These are phyloP conservation scores for Andricus curvator DNA, from an alignment of 2,888 invertebrate genomes.

Conservation along the genomic window DNA sequence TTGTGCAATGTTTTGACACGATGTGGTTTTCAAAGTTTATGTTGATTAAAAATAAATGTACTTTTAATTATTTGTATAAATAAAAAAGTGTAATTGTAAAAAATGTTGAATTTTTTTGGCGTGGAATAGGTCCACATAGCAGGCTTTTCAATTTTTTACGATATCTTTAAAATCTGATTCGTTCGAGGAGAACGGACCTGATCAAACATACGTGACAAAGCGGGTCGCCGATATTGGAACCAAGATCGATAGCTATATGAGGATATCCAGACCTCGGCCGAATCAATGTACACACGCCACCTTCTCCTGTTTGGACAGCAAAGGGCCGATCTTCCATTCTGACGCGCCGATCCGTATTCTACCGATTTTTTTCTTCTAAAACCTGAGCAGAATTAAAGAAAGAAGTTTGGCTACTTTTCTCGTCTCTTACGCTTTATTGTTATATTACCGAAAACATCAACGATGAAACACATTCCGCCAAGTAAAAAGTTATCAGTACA, in stretches of 20 bases:
- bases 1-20: too few species aligned
- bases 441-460: too few species aligned
- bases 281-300: constrained; percentile 69
- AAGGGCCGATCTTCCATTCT: constrained; percentile 60
- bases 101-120: not conserved
- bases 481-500: too few species aligned
- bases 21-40: too few species aligned
- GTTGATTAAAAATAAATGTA: too few species aligned
- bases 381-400: not conserved
- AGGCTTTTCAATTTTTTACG: constrained; percentile 1
- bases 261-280: constrained; percentile 53
- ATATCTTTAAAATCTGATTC: constrained; percentile 20
- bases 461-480: too few species aligned
- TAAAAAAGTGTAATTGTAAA: too few species aligned
- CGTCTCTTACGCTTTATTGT: too few species aligned
- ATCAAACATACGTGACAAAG: constrained; percentile 72
- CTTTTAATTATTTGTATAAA: too few species aligned
- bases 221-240: constrained; percentile 68
- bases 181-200: constrained; percentile 54
- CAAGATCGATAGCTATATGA: constrained; percentile 52
- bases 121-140: not conserved
- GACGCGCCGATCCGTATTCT: constrained; percentile 60
- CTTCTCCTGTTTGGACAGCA: constrained; percentile 69
- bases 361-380: constrained; percentile 40
- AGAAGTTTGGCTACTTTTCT: not conserved